Conservation (phyloP, 2,113 vertebrate species). For the Platycercus adscitus region DNA sequence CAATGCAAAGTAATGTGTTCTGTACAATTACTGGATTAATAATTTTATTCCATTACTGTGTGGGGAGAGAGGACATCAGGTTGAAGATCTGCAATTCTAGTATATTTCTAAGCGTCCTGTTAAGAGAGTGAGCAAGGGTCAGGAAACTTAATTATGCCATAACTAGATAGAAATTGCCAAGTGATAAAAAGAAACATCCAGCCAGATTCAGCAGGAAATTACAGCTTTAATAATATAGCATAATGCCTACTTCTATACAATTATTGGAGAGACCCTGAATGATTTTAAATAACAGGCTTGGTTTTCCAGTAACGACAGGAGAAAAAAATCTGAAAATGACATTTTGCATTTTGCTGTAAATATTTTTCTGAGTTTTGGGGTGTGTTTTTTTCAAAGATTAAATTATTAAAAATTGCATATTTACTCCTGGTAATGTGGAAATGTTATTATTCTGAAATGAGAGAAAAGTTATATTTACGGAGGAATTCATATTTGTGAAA, state of each 20-base stretch:
- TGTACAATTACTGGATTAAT: constrained; percentile 98
- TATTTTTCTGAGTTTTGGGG: constrained; percentile 74
- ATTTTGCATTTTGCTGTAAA: constrained; percentile 80
- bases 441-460: constrained; percentile 58
- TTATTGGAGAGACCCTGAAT: constrained; percentile 88
- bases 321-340: constrained; percentile 74
- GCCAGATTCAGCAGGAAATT: constrained; percentile 96
- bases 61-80: constrained; percentile 87
- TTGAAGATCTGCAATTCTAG: constrained; percentile 92
- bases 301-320: constrained; percentile 77
- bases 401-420: constrained; percentile 66
- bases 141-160: constrained; percentile 99
- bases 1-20: constrained; percentile 92
- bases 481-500: constrained; percentile 65
- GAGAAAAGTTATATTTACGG: constrained; percentile 47
- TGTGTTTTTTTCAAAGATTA: constrained; percentile 26
- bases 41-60: constrained; percentile 95
- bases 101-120: constrained; percentile 96
- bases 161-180: constrained; percentile 98
- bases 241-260: constrained; percentile 91
- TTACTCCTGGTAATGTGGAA: constrained; percentile 29
- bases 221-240: constrained; percentile 97
- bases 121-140: constrained; percentile 96
- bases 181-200: constrained; percentile 99
- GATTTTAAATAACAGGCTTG: constrained; percentile 87